A percentile compares a stretch with the other conserved stretches of the same genome.
Conservation (phyloP, 2,113 vertebrate species). For the Proteles cristata region DNA sequence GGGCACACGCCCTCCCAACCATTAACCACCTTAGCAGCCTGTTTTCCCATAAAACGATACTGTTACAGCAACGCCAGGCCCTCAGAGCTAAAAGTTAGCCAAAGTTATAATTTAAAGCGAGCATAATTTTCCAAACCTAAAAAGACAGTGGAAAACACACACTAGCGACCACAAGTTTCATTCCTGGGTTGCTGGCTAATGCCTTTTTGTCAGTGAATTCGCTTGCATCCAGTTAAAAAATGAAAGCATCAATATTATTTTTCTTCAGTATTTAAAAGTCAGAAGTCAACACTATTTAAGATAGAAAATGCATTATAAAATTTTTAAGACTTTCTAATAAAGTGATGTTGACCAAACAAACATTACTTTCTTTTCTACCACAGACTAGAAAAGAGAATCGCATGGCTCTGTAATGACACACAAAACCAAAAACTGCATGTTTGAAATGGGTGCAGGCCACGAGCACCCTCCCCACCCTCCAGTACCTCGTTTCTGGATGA, state of each 20-base stretch:
- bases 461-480: neutral
- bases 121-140: neutral
- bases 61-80: neutral
- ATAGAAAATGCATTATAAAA: neutral
- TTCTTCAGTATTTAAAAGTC: slow-evolving; percentile 26
- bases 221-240: neutral
- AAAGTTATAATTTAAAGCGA: neutral
- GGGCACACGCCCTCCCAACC: no score
- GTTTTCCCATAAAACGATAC: neutral
- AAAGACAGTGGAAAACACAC: neutral
- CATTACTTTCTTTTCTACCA: neutral
- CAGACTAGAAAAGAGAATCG: neutral
- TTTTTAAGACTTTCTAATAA: neutral
- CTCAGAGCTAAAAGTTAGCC: neutral
- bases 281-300: neutral
- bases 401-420: neutral
- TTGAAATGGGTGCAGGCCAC: neutral
- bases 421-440: neutral
- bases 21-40: neutral
- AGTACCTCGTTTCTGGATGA: slow-evolving; percentile 98
- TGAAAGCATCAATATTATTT: neutral
- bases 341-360: neutral
- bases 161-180: neutral
- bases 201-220: neutral
- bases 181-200: neutral